These are phyloP conservation scores for Myiozetetes cayanensis DNA, from an alignment of 2,113 vertebrate genomes.

Conservation along the genomic window DNA sequence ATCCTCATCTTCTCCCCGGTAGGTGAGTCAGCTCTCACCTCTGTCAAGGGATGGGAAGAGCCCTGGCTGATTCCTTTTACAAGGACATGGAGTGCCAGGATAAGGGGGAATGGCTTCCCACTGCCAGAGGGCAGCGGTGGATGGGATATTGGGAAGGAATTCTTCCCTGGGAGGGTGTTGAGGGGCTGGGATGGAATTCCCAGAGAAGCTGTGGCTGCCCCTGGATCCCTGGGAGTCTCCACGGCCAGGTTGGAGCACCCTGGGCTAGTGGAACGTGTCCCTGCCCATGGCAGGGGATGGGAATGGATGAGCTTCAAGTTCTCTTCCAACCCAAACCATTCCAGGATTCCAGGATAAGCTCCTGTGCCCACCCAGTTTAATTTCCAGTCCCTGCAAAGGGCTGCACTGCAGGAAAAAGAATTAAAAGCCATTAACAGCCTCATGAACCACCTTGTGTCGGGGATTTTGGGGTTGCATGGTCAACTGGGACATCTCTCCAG, in stretches of 20 bases:
- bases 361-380: accelerated
- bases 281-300: background rate
- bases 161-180: accelerated
- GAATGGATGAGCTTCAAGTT: background rate
- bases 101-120: background rate
- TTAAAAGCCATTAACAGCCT: accelerated
- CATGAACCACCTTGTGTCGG: background rate
- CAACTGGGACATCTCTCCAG: accelerated
- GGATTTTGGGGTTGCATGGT: accelerated
- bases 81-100: background rate
- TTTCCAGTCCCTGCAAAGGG: background rate
- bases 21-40: accelerated
- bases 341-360: background rate
- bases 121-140: background rate
- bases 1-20: accelerated
- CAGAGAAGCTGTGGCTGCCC: background rate
- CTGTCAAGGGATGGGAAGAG: accelerated
- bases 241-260: background rate
- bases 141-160: background rate
- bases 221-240: background rate
- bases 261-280: background rate
- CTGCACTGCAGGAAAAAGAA: background rate
- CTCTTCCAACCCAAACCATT: background rate
- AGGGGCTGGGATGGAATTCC: background rate
- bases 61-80: background rate